Conservation (phyloP, 2,888 invertebrate species). For the Galerucella calmariensis region DNA sequence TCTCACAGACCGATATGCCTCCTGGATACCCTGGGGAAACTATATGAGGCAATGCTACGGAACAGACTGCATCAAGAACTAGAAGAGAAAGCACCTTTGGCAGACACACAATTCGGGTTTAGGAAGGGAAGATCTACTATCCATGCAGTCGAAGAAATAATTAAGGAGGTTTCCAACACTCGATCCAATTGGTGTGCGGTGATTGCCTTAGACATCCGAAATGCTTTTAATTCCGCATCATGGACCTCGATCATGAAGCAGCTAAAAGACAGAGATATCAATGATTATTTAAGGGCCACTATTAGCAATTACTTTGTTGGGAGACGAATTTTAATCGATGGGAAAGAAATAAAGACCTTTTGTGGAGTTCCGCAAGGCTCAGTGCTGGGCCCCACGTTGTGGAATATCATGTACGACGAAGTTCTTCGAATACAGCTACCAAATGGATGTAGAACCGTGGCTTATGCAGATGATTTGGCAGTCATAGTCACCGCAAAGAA, state of each 20-base stretch:
- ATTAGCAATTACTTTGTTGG: constrained; percentile 2
- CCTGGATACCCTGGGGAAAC: constrained; percentile 21
- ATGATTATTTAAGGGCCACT: background rate
- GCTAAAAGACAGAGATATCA: background rate
- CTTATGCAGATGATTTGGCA: background rate
- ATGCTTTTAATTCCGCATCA: constrained; percentile 32
- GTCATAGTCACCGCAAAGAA: constrained; percentile 4
- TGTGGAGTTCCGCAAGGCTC: too few relatives aligned
- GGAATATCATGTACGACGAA: background rate
- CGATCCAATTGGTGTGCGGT: constrained; percentile 17
- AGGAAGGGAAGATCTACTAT: constrained; percentile 20
- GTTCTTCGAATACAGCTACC: constrained; percentile 4
- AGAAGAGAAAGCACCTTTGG: background rate
- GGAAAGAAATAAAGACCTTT: constrained; percentile 4
- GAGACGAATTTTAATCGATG: constrained; percentile 1
- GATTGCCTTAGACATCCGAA: constrained; percentile 26
- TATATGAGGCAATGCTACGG: constrained; percentile 18
- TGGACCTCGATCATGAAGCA: constrained; percentile 4
- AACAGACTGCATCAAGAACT: constrained; percentile 16
- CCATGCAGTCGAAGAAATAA: constrained; percentile 12
- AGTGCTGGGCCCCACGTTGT: background rate
- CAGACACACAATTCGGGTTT: constrained; percentile 18
- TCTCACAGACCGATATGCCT: constrained; percentile 31
- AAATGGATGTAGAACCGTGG: background rate
- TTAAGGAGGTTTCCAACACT: background rate